Conservation (phyloP, 1,140 invertebrate species). For the Tetramorium simillimum region DNA sequence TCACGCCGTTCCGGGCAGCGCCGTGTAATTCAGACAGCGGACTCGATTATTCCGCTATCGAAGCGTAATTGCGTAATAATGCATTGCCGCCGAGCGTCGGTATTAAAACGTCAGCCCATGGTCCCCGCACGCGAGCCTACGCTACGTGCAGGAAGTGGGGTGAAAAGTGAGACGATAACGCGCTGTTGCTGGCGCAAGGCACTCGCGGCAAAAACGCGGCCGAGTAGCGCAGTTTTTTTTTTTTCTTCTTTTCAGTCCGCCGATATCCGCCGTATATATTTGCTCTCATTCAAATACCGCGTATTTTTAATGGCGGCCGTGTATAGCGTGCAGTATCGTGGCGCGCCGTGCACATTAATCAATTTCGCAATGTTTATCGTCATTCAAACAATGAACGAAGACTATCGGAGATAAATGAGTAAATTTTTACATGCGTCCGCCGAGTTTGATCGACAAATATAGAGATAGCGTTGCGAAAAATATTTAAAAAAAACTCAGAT, state of each 20-base stretch:
- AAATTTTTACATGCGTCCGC: slow-evolving; percentile 9
- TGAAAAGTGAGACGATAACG: slow-evolving; percentile 19
- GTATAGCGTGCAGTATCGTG: neutral
- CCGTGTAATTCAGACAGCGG: slow-evolving; percentile 38
- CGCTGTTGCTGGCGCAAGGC: neutral
- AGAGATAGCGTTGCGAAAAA: slow-evolving; percentile 15
- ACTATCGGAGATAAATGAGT: slow-evolving; percentile 19
- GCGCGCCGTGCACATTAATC: slow-evolving; percentile 30
- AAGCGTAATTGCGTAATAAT: slow-evolving; percentile 63
- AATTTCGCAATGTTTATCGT: slow-evolving; percentile 30
- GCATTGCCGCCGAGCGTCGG: slow-evolving; percentile 35
- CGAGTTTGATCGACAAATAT: slow-evolving; percentile 35
- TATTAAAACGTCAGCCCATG: slow-evolving; percentile 47
- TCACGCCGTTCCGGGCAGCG: slow-evolving; percentile 41
- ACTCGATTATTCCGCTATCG: slow-evolving; percentile 64
- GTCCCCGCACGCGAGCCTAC: slow-evolving; percentile 23
- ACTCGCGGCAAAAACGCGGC: slow-evolving; percentile 19
- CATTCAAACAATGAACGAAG: slow-evolving; percentile 18
- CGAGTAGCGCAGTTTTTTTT: slow-evolving; percentile 27
- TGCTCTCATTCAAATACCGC: slow-evolving; percentile 6
- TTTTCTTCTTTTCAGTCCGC: neutral
- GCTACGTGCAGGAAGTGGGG: neutral
- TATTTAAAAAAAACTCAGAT: neutral
- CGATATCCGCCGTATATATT: slow-evolving; percentile 24
- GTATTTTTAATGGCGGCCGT: neutral